phyloP scores from a whole-genome alignment of 2,113 vertebrate species.

The Antennarius striatus region DNA sequence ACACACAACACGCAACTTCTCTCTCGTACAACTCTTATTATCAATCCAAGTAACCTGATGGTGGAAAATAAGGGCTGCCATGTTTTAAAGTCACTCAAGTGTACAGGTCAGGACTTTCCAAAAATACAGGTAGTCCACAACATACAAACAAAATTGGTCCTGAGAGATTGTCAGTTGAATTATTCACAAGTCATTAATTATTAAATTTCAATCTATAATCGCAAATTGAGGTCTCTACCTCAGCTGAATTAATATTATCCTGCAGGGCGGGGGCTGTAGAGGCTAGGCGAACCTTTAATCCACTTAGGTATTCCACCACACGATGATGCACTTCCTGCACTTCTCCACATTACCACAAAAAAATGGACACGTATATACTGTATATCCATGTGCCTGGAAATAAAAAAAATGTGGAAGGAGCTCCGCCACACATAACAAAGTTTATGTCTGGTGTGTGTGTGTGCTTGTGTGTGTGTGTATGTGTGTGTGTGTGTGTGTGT shows the following conservation, averaged over 20 bases:
- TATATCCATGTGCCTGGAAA: background rate
- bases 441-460: constrained; percentile 7
- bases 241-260: no score
- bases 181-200: no score
- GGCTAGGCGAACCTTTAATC: no score
- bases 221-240: no score
- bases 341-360: no score
- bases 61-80: background rate
- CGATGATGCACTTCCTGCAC: no score
- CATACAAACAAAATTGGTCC: no score
- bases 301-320: no score
- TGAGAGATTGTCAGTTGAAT: no score
- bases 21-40: constrained; percentile 38
- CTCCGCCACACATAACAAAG: background rate
- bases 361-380: background rate
- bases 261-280: no score
- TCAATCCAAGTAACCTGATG: constrained; percentile 24
- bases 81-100: constrained; percentile 5
- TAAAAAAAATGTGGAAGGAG: background rate
- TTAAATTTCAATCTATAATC: no score
- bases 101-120: background rate
- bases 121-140: no score
- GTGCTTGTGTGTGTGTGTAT: constrained; percentile 9
- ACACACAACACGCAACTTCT: constrained; percentile 9
- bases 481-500: constrained; percentile 13